Conservation (phyloP, 2,888 invertebrate genomes). For the Spodoptera picta region DNA sequence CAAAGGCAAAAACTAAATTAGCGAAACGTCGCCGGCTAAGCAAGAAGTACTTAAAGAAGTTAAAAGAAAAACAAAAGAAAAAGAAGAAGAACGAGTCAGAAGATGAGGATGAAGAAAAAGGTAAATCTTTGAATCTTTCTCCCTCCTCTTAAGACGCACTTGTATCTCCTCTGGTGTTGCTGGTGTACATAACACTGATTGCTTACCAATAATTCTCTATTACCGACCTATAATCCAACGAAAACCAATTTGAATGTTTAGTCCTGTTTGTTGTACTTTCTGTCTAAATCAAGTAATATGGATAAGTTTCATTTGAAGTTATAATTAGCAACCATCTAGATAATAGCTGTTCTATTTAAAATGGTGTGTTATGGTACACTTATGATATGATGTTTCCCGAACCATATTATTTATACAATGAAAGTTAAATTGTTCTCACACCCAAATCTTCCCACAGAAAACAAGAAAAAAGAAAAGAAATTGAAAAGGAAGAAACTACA, state of each 20-base stretch:
- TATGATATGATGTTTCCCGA: neutral
- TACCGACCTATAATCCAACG: too few relatives aligned
- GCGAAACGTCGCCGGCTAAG: constrained; percentile 69
- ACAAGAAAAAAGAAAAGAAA: constrained; percentile 73
- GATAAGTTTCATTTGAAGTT: too few relatives aligned
- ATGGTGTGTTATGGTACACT: neutral
- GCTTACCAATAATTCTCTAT: too few relatives aligned
- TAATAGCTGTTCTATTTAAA: too few relatives aligned
- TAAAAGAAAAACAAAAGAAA: constrained; percentile 77
- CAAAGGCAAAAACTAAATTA: constrained; percentile 71
- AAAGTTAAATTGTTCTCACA: neutral
- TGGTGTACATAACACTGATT: too few relatives aligned
- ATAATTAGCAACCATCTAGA: too few relatives aligned
- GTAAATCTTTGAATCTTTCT: constrained; percentile 43
- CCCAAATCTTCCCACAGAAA: constrained; percentile 57
- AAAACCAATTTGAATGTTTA: too few relatives aligned
- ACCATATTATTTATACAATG: too few relatives aligned
- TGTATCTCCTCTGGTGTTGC: too few relatives aligned
- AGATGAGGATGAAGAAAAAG: constrained; percentile 64
- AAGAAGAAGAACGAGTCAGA: constrained; percentile 69
- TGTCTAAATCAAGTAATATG: too few relatives aligned
- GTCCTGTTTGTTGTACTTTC: too few relatives aligned
- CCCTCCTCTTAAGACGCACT: too few relatives aligned
- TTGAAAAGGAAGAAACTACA: constrained; percentile 73
- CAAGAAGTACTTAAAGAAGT: constrained; percentile 75